These are phyloP conservation scores for Druceiella hillmani DNA, from an alignment of 2,888 invertebrate genomes.

Conservation along the genomic window DNA sequence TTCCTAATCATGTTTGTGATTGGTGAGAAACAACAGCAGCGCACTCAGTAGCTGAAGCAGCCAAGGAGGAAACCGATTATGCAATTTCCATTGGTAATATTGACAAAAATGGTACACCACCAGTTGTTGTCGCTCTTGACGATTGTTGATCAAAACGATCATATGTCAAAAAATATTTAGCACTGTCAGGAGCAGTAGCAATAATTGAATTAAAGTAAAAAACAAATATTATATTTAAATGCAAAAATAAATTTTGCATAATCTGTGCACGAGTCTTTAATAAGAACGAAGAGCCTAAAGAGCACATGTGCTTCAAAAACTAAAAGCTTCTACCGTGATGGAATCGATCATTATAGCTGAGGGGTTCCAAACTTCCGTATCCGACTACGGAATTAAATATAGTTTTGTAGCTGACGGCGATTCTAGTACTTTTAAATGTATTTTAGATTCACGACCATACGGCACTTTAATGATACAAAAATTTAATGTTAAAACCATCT, in stretches of 20 bases:
- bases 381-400: no score
- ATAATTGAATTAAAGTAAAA: no score
- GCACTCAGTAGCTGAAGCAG: slow-evolving; percentile 7
- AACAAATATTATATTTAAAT: no score
- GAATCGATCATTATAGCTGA: no score
- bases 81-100: slow-evolving; percentile 10
- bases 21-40: slow-evolving; percentile 14
- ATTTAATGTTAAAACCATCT: slow-evolving; percentile 9
- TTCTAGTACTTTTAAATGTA: slow-evolving; percentile 7
- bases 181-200: no score
- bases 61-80: no score
- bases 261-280: no score
- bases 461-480: slow-evolving; percentile 8
- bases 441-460: slow-evolving; percentile 6
- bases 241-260: no score
- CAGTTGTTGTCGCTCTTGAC: slow-evolving; percentile 11
- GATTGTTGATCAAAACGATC: slow-evolving; percentile 13
- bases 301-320: no score
- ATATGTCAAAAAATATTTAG: slow-evolving; percentile 10
- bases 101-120: slow-evolving; percentile 10
- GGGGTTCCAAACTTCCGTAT: no score
- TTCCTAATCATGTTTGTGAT: slow-evolving; percentile 10
- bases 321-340: no score
- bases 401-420: slow-evolving; percentile 6
- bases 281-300: no score